Percentiles rank a stretch among this genome's conserved stretches.
phyloP scores from a whole-genome alignment of 2,888 invertebrate species.

The Gortyna flavago region DNA sequence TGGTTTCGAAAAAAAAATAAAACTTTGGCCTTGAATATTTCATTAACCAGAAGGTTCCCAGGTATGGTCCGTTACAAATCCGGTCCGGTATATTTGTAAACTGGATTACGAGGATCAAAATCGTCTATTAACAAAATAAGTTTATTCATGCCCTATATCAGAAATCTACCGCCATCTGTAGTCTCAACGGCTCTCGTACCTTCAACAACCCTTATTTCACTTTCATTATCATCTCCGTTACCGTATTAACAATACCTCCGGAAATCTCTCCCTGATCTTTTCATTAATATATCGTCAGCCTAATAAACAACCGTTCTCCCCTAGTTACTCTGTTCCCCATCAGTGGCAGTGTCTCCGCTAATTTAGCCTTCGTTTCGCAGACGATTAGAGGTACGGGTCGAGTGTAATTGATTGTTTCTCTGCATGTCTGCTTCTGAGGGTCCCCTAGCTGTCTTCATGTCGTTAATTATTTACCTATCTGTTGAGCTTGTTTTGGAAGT shows the following conservation, averaged over 20 bases:
- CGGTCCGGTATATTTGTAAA: background rate
- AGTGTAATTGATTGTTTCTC: constrained; percentile 73
- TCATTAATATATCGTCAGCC: constrained; percentile 59
- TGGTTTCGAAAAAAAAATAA: background rate
- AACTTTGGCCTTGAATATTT: background rate
- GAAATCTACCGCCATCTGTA: background rate
- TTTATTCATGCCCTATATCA: background rate
- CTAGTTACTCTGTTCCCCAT: constrained; percentile 60
- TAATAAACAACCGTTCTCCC: constrained; percentile 47
- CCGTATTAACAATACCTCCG: constrained; percentile 12
- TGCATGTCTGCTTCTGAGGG: constrained; percentile 63
- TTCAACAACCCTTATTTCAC: constrained; percentile 20
- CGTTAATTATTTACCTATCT: constrained; percentile 54
- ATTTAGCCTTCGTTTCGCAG: constrained; percentile 70
- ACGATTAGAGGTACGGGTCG: constrained; percentile 70
- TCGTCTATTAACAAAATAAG: background rate
- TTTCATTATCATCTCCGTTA: constrained; percentile 32
- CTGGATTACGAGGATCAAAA: background rate
- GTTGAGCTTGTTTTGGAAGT: constrained; percentile 36
- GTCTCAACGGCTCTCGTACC: background rate
- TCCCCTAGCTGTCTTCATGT: constrained; percentile 45
- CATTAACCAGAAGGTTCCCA: background rate
- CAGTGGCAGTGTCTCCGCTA: constrained; percentile 76
- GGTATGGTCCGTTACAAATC: background rate
- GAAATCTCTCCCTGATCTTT: constrained; percentile 55